Conservation (phyloP, 2,113 vertebrate genomes). For the Pelobates fuscus region DNA sequence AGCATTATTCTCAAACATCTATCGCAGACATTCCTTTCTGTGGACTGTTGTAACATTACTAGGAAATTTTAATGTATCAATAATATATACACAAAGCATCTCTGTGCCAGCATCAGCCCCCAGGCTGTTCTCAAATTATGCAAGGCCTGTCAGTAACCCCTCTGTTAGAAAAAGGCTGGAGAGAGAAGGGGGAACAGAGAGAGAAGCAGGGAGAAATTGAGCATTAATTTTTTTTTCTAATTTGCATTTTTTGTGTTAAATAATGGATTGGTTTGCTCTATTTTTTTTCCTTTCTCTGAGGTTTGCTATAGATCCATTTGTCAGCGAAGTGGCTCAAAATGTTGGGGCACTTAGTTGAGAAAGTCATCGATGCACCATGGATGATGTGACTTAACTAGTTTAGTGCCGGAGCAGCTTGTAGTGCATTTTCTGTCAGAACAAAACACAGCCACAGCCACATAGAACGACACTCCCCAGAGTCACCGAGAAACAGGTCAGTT, state of each 20-base stretch:
- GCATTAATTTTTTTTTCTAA: slow-evolving; percentile 71
- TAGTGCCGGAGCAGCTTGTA: neutral
- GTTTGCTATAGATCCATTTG: slow-evolving; percentile 63
- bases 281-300: slow-evolving; percentile 57
- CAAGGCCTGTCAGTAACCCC: slow-evolving; percentile 71
- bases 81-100: slow-evolving; percentile 73
- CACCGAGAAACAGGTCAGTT: too few species aligned
- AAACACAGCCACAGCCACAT: too few species aligned
- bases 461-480: neutral
- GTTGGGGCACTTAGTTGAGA: neutral
- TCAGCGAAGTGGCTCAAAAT: slow-evolving; percentile 14
- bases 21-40: neutral
- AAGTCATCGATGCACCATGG: neutral
- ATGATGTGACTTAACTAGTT: neutral
- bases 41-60: slow-evolving; percentile 36
- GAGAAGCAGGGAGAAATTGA: neutral
- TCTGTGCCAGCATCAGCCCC: slow-evolving; percentile 71
- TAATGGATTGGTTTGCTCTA: slow-evolving; percentile 72
- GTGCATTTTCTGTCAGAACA: too few species aligned
- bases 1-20: neutral
- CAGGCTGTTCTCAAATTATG: slow-evolving; percentile 79
- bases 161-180: slow-evolving; percentile 54
- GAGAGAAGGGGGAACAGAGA: neutral
- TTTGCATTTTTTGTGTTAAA: slow-evolving; percentile 77
- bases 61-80: slow-evolving; percentile 65